Conservation (phyloP, 2,888 invertebrate species). For the Azorinus chamasolen region DNA sequence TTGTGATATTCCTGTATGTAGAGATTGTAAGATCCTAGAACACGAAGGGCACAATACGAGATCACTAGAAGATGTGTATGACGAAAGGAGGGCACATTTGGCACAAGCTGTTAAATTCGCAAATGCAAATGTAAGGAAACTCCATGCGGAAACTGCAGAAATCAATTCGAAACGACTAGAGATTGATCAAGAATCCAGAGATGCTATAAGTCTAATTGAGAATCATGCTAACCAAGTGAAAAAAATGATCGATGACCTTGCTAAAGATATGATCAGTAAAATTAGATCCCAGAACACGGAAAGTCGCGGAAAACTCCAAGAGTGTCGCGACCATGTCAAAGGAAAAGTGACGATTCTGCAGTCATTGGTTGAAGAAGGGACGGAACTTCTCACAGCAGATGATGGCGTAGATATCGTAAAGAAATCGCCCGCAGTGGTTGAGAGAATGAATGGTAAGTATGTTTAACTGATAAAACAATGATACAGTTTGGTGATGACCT, state of each 20-base stretch:
- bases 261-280: slow-evolving; percentile 52
- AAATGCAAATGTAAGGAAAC: slow-evolving; percentile 53
- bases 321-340: slow-evolving; percentile 52
- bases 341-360: slow-evolving; percentile 52
- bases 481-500: too few relatives aligned
- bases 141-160: slow-evolving; percentile 55
- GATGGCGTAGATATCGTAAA: slow-evolving; percentile 42
- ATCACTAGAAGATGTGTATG: slow-evolving; percentile 53
- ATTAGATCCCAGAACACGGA: slow-evolving; percentile 48
- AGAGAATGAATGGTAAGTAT: slow-evolving; percentile 37
- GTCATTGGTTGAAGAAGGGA: slow-evolving; percentile 41
- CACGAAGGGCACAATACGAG: slow-evolving; percentile 59
- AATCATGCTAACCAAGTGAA: slow-evolving; percentile 56
- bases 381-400: slow-evolving; percentile 35
- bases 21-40: slow-evolving; percentile 56
- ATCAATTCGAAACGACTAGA: slow-evolving; percentile 59
- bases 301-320: slow-evolving; percentile 46
- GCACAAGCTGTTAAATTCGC: slow-evolving; percentile 46
- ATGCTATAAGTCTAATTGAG: slow-evolving; percentile 42
- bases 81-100: slow-evolving; percentile 51
- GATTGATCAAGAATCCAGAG: slow-evolving; percentile 58
- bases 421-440: slow-evolving; percentile 21
- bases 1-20: slow-evolving; percentile 51
- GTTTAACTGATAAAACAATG: too few relatives aligned
- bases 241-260: slow-evolving; percentile 51